Base-by-base conservation (phyloP, 2,797 vertebrate genomes). In the Heliangelus exortis region DNA sequence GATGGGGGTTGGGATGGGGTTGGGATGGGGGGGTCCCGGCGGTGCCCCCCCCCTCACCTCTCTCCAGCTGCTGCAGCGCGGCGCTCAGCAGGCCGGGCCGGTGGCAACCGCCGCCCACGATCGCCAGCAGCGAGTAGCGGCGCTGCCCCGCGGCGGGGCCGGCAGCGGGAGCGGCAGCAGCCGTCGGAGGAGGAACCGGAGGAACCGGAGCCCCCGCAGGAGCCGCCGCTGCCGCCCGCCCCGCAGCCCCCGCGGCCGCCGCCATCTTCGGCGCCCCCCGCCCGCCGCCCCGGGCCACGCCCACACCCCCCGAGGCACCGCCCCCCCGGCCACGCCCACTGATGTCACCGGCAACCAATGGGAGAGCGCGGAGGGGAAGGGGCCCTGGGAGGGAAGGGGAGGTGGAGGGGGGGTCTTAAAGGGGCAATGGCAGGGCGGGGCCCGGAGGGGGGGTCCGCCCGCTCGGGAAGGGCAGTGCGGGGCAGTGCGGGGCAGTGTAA, bases 51-150 rank as follows among this genome's bases (percentile, higher is more conserved):
- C n/a, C n/a, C 90, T 90, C 91, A 90, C 87, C 87, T 87, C 83
- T 87, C 92, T 90, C 92, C 73, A 90, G 83, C 68, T 90, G 83
- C 78, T 83, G 92, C 78, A 90, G 92, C 45, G 67, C 87, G 34
- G 92, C 84, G 26, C 78, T 57, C 18, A 76, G 26, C 21, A 90
- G 87, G 62, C 87, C 92, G 28, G 92, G 87, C 51, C 87, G 87
- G 87, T 93, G 87, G 83, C 91, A 93, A 16, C 87, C 91, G 55
- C 91, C 91, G 16, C 91, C 91, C n/a, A 93, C 91, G 82, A 90
- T 90, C 48, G 87, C 91, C 23, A 93, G 55, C 48, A 93, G 91
- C 59, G 91, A 93, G 66, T 77, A 93, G 61, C 91, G 87, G 87
- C 78, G 87, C 28, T 53, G 82, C 36, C 63, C 85, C 66, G 54